Evolutionary conservation across 2,797 vertebrate genomes (phyloP).

Genomic region (Trachops cirrhosus): DNA sequence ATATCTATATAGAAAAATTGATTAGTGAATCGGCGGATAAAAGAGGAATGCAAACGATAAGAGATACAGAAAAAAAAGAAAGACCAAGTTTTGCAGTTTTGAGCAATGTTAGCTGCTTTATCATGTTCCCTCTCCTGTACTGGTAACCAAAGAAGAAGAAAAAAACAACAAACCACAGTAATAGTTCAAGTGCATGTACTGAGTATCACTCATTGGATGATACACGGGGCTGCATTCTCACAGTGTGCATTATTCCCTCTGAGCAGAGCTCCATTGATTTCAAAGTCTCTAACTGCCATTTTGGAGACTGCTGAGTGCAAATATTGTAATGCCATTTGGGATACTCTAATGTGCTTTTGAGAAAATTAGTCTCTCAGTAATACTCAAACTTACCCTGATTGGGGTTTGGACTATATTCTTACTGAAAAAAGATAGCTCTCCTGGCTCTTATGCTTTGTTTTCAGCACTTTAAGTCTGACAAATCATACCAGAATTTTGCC

Average conservation of each 20-base stretch:
- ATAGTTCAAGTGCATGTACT: slow-evolving; percentile 18
- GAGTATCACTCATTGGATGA: slow-evolving; percentile 27
- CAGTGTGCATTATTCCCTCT: not conserved
- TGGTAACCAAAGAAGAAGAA: not conserved
- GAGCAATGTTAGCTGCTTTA: not conserved
- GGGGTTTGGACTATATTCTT: slow-evolving; percentile 39
- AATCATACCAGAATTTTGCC: not conserved
- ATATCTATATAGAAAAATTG: not conserved
- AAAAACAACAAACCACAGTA: not conserved
- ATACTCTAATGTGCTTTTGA: slow-evolving; percentile 58
- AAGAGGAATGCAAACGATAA: not conserved
- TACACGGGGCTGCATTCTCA: not conserved
- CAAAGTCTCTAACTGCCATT: slow-evolving; percentile 57
- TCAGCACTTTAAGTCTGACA: slow-evolving; percentile 30
- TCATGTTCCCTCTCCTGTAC: not conserved
- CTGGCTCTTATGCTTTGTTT: slow-evolving; percentile 9
- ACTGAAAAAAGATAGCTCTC: slow-evolving; percentile 31
- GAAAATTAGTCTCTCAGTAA: slow-evolving; percentile 55
- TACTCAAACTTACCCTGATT: slow-evolving; percentile 31
- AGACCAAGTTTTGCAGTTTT: not conserved
- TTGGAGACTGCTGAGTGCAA: slow-evolving; percentile 60
- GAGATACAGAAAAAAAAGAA: not conserved
- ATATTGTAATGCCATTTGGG: slow-evolving; percentile 50
- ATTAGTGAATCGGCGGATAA: not conserved
- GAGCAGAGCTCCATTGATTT: slow-evolving; percentile 40